Percentiles rank a stretch among this genome's conserved stretches.
phyloP scores from a whole-genome alignment of 2,113 vertebrate species.

The Ceratotherium simum region DNA sequence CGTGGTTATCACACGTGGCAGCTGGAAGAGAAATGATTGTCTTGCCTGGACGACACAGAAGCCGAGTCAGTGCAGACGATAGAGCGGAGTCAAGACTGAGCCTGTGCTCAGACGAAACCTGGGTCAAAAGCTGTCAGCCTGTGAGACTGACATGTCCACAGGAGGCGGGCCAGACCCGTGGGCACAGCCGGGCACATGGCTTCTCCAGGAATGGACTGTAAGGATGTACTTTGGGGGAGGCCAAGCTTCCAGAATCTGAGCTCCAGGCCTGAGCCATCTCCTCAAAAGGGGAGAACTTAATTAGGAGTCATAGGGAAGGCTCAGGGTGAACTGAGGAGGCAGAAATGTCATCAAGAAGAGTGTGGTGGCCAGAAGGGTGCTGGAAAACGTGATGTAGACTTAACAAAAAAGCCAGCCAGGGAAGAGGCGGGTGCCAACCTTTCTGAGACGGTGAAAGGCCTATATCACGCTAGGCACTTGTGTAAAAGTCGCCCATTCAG shows the following conservation, averaged over 20 bases:
- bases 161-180: neutral
- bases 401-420: neutral
- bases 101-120: fast-evolving
- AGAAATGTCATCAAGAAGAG: neutral
- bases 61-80: fast-evolving
- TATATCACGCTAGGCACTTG: fast-evolving
- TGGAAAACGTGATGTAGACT: fast-evolving
- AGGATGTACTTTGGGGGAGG: neutral
- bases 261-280: neutral
- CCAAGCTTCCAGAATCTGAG: neutral
- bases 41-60: neutral
- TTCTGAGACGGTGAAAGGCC: fast-evolving
- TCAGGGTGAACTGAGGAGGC: neutral
- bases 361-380: fast-evolving
- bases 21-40: neutral
- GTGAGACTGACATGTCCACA: fast-evolving
- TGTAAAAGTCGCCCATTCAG: too few species aligned
- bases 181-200: neutral
- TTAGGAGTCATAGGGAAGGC: neutral
- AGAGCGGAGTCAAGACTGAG: fast-evolving
- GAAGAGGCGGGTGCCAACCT: fast-evolving
- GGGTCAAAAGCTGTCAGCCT: neutral
- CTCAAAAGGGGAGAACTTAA: neutral
- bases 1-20: neutral
- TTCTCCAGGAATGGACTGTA: neutral